These are phyloP conservation scores for Agriopis aurantiaria DNA, from an alignment of 2,888 invertebrate genomes.

Conservation along the genomic window DNA sequence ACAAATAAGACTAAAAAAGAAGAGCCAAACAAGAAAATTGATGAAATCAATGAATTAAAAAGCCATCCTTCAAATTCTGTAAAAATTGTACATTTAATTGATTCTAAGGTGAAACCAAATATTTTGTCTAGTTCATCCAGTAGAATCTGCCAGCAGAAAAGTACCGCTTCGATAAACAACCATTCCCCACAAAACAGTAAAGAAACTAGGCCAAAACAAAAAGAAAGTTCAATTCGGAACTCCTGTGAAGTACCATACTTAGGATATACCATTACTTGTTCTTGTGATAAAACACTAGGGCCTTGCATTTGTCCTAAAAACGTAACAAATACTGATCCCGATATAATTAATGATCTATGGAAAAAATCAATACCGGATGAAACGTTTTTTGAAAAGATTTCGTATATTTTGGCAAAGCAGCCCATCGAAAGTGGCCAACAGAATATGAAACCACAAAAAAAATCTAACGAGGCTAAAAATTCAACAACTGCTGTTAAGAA, in stretches of 20 bases:
- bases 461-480: constrained; percentile 17
- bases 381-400: constrained; percentile 49
- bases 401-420: constrained; percentile 63
- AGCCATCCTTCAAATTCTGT: constrained; percentile 3
- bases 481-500: constrained; percentile 30
- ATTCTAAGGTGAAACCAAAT: neutral
- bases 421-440: constrained; percentile 36
- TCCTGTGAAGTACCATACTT: constrained; percentile 54
- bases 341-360: constrained; percentile 59
- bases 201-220: constrained; percentile 2
- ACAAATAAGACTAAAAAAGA: neutral
- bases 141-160: neutral
- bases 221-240: neutral
- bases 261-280: constrained; percentile 69
- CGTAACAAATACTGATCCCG: constrained; percentile 50
- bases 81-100: neutral
- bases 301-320: constrained; percentile 67
- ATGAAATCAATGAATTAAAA: neutral
- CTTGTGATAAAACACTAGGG: constrained; percentile 61
- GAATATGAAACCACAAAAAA: constrained; percentile 16
- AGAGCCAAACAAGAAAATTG: neutral
- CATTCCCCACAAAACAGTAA: constrained; percentile 6
- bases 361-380: constrained; percentile 53
- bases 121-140: neutral
- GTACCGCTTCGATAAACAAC: neutral